Percentiles rank a stretch among this genome's conserved stretches.
These are phyloP conservation scores for Ardeotis arabs DNA, from an alignment of 2,113 vertebrate species.

Conservation along the genomic window DNA sequence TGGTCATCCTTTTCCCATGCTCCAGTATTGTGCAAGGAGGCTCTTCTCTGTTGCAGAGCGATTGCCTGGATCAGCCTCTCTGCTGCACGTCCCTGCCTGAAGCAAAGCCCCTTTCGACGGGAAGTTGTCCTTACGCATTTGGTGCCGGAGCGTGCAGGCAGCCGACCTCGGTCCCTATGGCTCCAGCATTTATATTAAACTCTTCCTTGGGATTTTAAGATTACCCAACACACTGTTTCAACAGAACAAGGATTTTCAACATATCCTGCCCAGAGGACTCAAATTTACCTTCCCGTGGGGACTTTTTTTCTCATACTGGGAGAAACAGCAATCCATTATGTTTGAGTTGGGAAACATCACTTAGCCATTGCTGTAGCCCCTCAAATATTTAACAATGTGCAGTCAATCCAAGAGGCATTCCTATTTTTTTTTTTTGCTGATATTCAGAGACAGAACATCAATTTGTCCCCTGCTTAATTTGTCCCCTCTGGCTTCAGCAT, in stretches of 20 bases:
- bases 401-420: neutral
- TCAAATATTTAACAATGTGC: neutral
- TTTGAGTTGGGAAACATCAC: neutral
- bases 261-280: conserved; percentile 5
- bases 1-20: neutral
- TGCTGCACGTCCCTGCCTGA: neutral
- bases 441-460: neutral
- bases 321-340: neutral
- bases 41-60: rapidly evolving
- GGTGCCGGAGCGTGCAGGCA: neutral
- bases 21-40: neutral
- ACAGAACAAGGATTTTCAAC: neutral
- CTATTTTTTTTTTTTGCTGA: neutral
- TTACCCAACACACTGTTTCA: neutral
- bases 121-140: neutral
- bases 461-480: neutral
- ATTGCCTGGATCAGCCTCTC: neutral
- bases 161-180: rapidly evolving
- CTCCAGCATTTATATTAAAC: neutral
- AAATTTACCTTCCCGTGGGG: neutral
- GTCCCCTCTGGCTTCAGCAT: neutral
- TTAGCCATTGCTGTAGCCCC: neutral
- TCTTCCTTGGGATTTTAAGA: neutral
- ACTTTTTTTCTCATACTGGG: neutral
- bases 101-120: neutral